phyloP scores from a whole-genome alignment of 2,113 vertebrate genomes.

The Pogonocichla stellata region DNA sequence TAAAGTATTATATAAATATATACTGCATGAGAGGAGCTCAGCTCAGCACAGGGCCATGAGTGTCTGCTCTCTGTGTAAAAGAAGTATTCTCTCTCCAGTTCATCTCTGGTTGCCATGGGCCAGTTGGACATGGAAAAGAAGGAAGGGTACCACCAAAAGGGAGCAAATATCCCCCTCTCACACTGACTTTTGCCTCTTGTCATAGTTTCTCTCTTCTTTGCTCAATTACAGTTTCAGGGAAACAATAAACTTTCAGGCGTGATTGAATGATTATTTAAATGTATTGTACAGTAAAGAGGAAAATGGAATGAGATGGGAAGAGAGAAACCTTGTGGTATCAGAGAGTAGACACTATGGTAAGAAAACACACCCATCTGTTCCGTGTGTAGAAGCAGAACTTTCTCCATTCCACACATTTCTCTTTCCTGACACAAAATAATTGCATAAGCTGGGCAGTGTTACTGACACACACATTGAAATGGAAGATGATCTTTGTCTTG shows the following conservation, averaged over 20 bases:
- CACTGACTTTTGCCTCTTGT: background rate
- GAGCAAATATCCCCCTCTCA: background rate
- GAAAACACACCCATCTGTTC: background rate
- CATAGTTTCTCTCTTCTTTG: background rate
- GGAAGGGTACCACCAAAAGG: background rate
- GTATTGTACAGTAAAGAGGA: background rate
- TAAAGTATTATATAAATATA: too few relatives aligned
- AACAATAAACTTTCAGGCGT: background rate
- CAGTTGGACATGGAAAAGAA: background rate
- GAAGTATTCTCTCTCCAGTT: background rate
- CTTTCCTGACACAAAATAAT: background rate
- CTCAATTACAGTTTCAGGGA: background rate
- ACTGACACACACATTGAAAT: background rate
- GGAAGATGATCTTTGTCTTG: background rate
- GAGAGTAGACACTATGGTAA: background rate
- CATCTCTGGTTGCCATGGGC: background rate
- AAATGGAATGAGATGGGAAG: background rate
- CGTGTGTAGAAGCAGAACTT: background rate
- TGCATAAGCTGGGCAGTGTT: background rate
- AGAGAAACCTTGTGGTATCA: background rate
- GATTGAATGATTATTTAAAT: background rate
- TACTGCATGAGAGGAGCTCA: too few relatives aligned
- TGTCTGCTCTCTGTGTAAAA: background rate
- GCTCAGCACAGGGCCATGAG: accelerated
- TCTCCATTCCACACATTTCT: background rate